Conservation (phyloP, 2,888 invertebrate genomes). For the Imbricaverruca yamaguchii region DNA sequence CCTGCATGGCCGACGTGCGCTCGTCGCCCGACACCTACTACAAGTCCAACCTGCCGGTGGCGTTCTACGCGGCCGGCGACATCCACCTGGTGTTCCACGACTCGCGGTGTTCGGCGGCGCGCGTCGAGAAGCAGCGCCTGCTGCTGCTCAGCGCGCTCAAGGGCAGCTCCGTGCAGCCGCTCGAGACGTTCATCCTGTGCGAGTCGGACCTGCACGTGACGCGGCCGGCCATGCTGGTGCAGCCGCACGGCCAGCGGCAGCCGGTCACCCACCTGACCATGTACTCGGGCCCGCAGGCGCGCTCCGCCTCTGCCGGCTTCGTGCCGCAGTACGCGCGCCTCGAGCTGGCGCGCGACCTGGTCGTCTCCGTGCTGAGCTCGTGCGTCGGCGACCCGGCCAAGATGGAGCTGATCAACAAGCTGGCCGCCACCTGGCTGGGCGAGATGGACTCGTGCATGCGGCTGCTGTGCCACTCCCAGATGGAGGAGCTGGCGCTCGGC, state of each 20-base stretch:
- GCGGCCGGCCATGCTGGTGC: not conserved
- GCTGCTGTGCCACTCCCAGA: conserved; percentile 1
- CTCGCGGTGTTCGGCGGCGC: not conserved
- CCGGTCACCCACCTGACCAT: conserved; percentile 9
- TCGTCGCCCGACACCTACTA: not conserved
- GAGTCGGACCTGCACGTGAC: conserved; percentile 8
- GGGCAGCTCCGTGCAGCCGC: not conserved
- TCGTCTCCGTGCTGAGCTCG: conserved; percentile 19
- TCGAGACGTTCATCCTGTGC: conserved; percentile 17
- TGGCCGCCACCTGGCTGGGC: conserved; percentile 13
- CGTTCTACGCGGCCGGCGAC: not conserved
- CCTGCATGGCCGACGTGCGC: conserved; percentile 8
- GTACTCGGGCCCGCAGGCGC: conserved; percentile 21
- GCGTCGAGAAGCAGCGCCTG: not conserved
- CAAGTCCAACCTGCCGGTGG: not conserved
- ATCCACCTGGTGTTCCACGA: conserved; percentile 10
- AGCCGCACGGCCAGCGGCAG: not conserved
- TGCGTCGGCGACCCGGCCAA: conserved; percentile 16
- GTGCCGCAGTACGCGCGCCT: conserved; percentile 21
- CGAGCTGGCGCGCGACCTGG: conserved; percentile 2
- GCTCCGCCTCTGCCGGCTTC: not conserved
- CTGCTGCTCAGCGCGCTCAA: conserved; percentile 14
- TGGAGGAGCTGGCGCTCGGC: conserved; percentile 20
- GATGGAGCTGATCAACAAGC: conserved; percentile 20
- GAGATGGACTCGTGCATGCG: conserved; percentile 16